Evolutionary conservation across 2,888 invertebrate genomes (phyloP).

Genomic region (Cataglyphis rosenhaueri): DNA sequence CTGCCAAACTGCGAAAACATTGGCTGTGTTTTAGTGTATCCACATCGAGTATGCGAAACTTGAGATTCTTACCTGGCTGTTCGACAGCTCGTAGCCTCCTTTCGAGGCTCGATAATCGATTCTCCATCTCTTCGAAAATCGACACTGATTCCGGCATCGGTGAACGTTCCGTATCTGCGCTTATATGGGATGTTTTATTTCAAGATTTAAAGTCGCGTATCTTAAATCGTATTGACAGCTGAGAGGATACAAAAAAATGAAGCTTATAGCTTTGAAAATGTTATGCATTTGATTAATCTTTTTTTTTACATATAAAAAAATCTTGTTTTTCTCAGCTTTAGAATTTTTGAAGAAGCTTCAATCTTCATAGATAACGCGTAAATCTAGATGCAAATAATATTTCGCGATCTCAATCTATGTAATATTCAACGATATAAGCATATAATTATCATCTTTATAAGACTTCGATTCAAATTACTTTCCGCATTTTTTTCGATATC

Average conservation of each 20-base stretch:
- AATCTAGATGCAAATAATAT: neutral
- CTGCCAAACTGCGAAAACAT: conserved; percentile 88
- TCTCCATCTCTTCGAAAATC: conserved; percentile 77
- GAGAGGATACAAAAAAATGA: neutral
- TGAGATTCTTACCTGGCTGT: conserved; percentile 87
- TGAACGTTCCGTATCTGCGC: conserved; percentile 18
- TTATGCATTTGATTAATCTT: neutral
- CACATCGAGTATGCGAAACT: neutral
- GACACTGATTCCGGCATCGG: conserved; percentile 13
- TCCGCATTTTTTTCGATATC: neutral
- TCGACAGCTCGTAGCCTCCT: conserved; percentile 89
- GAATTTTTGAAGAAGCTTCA: neutral
- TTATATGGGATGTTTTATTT: neutral
- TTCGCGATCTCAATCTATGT: neutral
- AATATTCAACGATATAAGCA: neutral
- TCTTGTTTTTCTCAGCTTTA: neutral
- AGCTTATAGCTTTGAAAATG: neutral
- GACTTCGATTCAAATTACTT: neutral
- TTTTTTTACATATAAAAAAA: neutral
- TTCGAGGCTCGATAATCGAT: conserved; percentile 86
- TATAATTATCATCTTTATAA: neutral
- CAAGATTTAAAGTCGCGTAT: neutral
- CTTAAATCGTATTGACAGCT: neutral
- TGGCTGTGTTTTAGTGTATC: neutral
- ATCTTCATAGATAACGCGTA: neutral